A percentile compares a stretch with the other conserved stretches of the same genome.
Conservation (phyloP, 2,888 invertebrate species). For the Amiota communis region DNA sequence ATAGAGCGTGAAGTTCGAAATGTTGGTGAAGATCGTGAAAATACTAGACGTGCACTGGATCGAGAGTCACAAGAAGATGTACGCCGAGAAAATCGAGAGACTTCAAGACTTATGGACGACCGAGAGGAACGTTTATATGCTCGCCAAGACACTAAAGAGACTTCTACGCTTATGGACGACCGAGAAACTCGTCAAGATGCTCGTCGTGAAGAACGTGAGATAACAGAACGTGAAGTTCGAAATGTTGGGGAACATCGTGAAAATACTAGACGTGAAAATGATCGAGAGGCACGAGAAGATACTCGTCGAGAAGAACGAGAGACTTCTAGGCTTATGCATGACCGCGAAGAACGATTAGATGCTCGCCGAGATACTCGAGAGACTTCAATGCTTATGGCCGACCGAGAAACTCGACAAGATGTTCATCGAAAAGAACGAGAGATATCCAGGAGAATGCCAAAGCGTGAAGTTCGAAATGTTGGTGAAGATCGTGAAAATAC, state of each 20-base stretch:
- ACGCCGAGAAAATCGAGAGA: background rate
- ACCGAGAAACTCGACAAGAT: background rate
- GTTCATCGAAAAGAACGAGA: background rate
- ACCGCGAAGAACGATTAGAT: background rate
- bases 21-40: background rate
- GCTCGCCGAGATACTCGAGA: background rate
- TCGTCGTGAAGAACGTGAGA: background rate
- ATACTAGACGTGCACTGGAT: background rate
- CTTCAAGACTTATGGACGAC: background rate
- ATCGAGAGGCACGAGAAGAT: background rate
- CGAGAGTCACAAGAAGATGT: background rate
- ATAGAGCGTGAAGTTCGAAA: background rate
- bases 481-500: too few species aligned
- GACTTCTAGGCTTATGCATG: background rate
- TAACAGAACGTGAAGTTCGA: background rate
- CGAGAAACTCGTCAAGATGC: background rate
- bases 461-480: too few species aligned
- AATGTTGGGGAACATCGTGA: background rate
- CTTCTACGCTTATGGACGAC: background rate
- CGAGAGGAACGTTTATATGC: background rate
- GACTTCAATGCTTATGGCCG: background rate
- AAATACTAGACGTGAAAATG: too few species aligned
- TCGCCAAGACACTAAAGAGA: background rate
- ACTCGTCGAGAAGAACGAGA: background rate
- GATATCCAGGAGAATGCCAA: too few species aligned